phyloP scores from a whole-genome alignment of 2,797 vertebrate species.

The Heliangelus exortis region DNA sequence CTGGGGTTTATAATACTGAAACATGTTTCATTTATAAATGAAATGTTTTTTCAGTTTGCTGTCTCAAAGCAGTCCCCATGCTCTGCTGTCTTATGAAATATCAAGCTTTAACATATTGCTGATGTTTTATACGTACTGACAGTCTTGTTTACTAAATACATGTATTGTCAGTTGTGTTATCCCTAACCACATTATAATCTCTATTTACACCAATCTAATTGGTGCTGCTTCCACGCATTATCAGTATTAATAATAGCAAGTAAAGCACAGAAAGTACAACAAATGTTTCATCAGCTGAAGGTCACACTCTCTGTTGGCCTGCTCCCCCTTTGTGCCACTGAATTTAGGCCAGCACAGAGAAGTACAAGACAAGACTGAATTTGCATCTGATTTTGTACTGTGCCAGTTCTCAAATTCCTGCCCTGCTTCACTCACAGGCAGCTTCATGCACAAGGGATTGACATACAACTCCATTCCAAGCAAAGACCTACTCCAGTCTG shows the following conservation, averaged over 20 bases:
- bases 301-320: background rate
- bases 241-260: constrained; percentile 30
- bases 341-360: background rate
- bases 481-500: background rate
- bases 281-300: constrained; percentile 17
- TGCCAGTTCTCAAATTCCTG: background rate
- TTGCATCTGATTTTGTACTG: background rate
- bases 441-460: background rate
- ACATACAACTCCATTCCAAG: background rate
- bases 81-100: constrained; percentile 37
- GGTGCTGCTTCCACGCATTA: background rate
- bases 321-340: background rate
- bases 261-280: background rate
- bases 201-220: constrained; percentile 54
- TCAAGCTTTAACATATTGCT: constrained; percentile 16
- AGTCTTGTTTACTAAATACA: constrained; percentile 51
- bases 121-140: constrained; percentile 35
- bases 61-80: constrained; percentile 36
- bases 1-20: constrained; percentile 53
- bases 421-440: background rate
- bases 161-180: constrained; percentile 20
- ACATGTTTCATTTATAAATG: constrained; percentile 54
- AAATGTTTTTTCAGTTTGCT: constrained; percentile 47
- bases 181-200: constrained; percentile 59
- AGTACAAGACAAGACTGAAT: background rate